Evolutionary conservation across 2,888 invertebrate species (phyloP).

Genomic region (Melitaea athalia): DNA sequence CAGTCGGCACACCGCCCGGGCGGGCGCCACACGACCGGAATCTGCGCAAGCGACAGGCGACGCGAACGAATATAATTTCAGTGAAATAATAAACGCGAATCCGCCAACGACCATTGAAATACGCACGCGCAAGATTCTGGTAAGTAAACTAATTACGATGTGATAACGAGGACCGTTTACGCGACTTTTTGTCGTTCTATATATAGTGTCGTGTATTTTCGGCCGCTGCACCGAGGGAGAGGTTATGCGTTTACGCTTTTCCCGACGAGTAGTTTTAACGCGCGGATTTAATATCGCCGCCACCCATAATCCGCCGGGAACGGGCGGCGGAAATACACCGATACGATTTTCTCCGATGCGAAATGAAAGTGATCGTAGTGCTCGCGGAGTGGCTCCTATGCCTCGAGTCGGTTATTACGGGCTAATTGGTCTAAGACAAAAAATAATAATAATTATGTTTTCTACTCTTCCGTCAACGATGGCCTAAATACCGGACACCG

Average conservation of each 20-base stretch:
- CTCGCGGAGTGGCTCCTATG: slow-evolving; percentile 44
- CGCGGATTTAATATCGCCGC: slow-evolving; percentile 23
- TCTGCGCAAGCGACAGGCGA: slow-evolving; percentile 76
- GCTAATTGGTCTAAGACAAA: slow-evolving; percentile 64
- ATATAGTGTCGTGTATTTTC: slow-evolving; percentile 69
- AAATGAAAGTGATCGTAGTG: slow-evolving; percentile 61
- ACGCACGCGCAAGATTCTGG: slow-evolving; percentile 79
- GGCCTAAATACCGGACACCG: slow-evolving; percentile 66
- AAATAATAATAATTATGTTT: slow-evolving; percentile 60
- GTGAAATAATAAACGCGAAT: slow-evolving; percentile 71
- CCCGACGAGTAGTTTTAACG: slow-evolving; percentile 42
- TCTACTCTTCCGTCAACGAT: slow-evolving; percentile 54
- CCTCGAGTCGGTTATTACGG: slow-evolving; percentile 47
- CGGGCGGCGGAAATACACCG: slow-evolving; percentile 28
- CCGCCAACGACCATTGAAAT: slow-evolving; percentile 60
- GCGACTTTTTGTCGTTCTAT: slow-evolving; percentile 49
- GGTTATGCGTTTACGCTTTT: slow-evolving; percentile 58
- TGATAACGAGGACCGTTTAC: slow-evolving; percentile 15
- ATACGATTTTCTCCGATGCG: slow-evolving; percentile 42
- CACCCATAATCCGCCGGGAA: slow-evolving; percentile 35
- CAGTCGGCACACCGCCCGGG: slow-evolving; percentile 82
- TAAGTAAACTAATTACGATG: slow-evolving; percentile 52
- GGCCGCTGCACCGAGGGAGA: slow-evolving; percentile 64
- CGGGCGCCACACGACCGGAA: slow-evolving; percentile 82
- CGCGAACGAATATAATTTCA: slow-evolving; percentile 67